Conservation (phyloP, 2,113 vertebrate genomes). For the Lota lota region DNA sequence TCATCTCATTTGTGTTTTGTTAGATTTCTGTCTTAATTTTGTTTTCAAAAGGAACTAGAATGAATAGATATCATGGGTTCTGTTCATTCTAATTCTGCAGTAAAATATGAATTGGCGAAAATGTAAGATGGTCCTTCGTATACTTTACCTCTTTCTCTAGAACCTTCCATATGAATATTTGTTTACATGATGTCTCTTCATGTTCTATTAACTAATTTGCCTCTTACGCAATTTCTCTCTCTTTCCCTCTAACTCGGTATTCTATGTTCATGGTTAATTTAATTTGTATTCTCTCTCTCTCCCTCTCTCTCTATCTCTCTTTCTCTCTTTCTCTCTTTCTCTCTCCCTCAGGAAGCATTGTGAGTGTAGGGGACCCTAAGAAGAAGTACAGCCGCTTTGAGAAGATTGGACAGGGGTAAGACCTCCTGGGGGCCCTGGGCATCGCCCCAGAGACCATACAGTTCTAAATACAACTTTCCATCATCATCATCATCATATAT, state of each 20-base stretch:
- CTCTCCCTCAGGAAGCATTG: no score
- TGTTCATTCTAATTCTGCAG: constrained; percentile 32
- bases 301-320: constrained; percentile 5
- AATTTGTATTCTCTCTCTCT: background rate
- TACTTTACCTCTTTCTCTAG: background rate
- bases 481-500: no score
- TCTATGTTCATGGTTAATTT: no score
- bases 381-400: no score
- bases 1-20: constrained; percentile 39
- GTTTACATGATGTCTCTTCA: background rate
- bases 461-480: no score
- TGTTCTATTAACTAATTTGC: background rate
- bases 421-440: no score
- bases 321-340: background rate
- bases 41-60: constrained; percentile 19
- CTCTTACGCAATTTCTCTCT: background rate
- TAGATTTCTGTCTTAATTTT: constrained; percentile 25
- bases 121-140: no score
- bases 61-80: constrained; percentile 16
- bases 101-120: background rate
- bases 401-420: no score
- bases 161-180: background rate
- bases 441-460: no score
- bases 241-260: background rate
- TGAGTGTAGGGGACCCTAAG: no score